phyloP scores from a whole-genome alignment of 2,797 vertebrate species.

The Muscicapa striata region DNA sequence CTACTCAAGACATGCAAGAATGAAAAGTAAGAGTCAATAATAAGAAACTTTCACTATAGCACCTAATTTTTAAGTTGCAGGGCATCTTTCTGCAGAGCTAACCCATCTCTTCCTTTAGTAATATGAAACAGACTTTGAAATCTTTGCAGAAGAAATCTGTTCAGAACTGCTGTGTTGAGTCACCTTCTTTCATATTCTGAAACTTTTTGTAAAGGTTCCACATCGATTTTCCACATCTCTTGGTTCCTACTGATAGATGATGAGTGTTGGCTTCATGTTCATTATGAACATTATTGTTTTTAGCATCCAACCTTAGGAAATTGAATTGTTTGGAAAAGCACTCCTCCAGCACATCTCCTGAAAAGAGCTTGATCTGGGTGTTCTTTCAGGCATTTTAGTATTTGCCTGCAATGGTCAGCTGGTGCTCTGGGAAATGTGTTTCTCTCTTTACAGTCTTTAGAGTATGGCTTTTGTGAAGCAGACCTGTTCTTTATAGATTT shows the following conservation, averaged over 20 bases:
- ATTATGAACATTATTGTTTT: neutral
- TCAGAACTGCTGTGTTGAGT: neutral
- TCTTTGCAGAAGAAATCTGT: neutral
- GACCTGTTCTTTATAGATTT: neutral
- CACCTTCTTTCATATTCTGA: neutral
- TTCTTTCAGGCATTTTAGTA: neutral
- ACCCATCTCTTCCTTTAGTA: neutral
- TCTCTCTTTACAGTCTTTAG: neutral
- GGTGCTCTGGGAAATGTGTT: neutral
- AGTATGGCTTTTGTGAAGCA: neutral
- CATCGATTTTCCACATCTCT: neutral
- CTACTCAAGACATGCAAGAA: constrained; percentile 74
- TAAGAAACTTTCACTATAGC: neutral
- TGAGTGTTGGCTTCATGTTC: neutral
- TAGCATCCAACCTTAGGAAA: neutral
- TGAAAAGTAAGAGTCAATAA: constrained; percentile 68
- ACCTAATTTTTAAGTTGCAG: neutral
- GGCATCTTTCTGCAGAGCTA: neutral
- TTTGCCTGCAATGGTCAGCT: neutral
- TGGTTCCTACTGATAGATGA: neutral
- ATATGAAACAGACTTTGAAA: neutral
- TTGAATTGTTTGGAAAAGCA: neutral
- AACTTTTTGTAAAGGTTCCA: neutral
- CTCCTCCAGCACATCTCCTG: neutral
- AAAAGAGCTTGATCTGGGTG: neutral